Conservation (phyloP, 92 coral and sea anemone species). For the Chrysogorgia sp. region DNA sequence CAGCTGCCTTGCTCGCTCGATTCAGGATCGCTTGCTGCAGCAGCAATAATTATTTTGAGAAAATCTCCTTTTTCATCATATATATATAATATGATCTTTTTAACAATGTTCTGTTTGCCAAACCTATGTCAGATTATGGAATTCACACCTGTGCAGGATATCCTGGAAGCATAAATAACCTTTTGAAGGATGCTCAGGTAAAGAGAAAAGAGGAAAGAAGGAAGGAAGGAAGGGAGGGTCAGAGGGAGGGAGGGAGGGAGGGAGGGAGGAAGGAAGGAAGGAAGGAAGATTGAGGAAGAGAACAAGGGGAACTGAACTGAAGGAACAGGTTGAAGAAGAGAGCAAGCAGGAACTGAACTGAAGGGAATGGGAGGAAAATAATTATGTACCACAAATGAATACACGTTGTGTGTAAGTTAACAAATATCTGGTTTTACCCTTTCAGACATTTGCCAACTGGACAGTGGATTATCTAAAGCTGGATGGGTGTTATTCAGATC, state of each 20-base stretch:
- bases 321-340: background rate
- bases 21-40: too few relatives aligned
- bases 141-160: constrained; percentile 94
- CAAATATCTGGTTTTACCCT: background rate
- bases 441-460: constrained; percentile 92
- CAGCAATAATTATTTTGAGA: too few relatives aligned
- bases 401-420: too few relatives aligned
- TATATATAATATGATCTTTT: too few relatives aligned
- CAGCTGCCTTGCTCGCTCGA: too few relatives aligned
- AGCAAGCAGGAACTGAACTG: too few relatives aligned
- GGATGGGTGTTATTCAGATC: constrained; percentile 92
- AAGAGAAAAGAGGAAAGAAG: background rate
- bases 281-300: too few relatives aligned
- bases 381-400: background rate
- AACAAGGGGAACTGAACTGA: background rate
- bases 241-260: background rate
- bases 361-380: too few relatives aligned
- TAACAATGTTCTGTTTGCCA: background rate
- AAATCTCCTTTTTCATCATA: too few relatives aligned
- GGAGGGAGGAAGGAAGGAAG: background rate
- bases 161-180: constrained; percentile 87
- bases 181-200: constrained; percentile 83
- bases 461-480: constrained; percentile 94
- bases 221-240: background rate
- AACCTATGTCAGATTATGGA: constrained; percentile 74